These are phyloP conservation scores for Emydocephalus ijimae DNA, from an alignment of 2,113 vertebrate genomes.

Conservation along the genomic window DNA sequence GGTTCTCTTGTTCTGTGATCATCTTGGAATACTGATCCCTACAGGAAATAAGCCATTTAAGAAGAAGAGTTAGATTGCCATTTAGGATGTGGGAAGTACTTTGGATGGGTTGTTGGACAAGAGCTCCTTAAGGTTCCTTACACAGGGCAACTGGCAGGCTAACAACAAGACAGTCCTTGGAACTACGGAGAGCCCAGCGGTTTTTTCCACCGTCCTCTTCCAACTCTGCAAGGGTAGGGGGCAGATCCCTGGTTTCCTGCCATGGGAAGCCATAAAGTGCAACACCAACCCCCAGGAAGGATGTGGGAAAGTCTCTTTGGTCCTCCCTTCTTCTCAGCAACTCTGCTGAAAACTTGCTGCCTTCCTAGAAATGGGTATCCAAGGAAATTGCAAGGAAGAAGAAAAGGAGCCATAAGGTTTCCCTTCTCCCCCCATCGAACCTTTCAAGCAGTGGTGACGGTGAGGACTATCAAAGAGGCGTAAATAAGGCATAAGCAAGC, in stretches of 20 bases:
- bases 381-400: too few species aligned
- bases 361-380: too few species aligned
- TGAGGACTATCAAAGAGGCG: too few species aligned
- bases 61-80: not conserved
- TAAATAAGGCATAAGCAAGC: too few species aligned
- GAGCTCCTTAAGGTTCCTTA: not conserved
- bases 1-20: constrained; percentile 91
- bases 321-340: too few species aligned
- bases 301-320: not conserved
- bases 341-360: too few species aligned
- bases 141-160: not conserved
- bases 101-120: not conserved
- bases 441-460: too few species aligned
- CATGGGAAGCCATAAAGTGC: not conserved
- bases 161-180: not conserved
- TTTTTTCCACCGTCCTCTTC: not conserved
- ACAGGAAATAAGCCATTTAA: constrained; percentile 35
- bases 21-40: constrained; percentile 92
- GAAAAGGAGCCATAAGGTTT: too few species aligned
- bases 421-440: too few species aligned
- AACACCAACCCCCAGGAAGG: not conserved
- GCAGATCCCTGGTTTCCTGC: not conserved
- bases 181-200: not conserved
- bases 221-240: not conserved
- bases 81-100: not conserved